Conservation (phyloP, 2,113 vertebrate genomes). For the Cavia porcellus region DNA sequence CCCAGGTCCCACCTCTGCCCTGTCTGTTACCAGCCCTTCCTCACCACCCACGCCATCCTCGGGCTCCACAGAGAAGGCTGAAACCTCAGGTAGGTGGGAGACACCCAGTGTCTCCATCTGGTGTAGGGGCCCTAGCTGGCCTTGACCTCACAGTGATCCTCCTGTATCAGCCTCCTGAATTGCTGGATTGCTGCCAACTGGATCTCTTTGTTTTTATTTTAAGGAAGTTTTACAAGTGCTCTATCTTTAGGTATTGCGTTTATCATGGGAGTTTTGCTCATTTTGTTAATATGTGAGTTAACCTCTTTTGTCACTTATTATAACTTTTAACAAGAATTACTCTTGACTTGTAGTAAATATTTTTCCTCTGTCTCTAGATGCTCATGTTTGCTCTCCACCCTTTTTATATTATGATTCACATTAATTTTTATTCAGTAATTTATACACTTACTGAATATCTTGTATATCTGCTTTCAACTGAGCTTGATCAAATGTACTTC, state of each 20-base stretch:
- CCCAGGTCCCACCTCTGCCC: not conserved
- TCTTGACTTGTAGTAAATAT: not conserved
- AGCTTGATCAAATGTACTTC: not conserved
- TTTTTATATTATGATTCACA: not conserved
- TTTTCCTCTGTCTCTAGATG: not conserved
- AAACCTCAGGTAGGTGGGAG: not conserved
- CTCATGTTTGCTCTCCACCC: not conserved
- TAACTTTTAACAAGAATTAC: slow-evolving; percentile 7
- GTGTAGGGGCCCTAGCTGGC: too few relatives aligned
- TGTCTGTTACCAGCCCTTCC: not conserved
- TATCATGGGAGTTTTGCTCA: not conserved
- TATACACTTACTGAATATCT: too few relatives aligned
- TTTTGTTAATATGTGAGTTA: not conserved
- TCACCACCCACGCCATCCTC: not conserved
- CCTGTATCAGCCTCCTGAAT: not conserved
- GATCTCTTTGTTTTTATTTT: too few relatives aligned
- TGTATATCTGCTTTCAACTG: slow-evolving; percentile 19
- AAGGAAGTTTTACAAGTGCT: too few relatives aligned
- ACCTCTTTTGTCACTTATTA: not conserved
- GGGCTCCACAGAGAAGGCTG: not conserved
- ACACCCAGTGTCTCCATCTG: too few relatives aligned
- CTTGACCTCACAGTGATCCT: too few relatives aligned
- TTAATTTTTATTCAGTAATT: not conserved
- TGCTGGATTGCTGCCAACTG: too few relatives aligned
- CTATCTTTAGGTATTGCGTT: too few relatives aligned